Base-by-base conservation (phyloP, 2,888 invertebrate species). In the Leptogaster cylindrica region DNA sequence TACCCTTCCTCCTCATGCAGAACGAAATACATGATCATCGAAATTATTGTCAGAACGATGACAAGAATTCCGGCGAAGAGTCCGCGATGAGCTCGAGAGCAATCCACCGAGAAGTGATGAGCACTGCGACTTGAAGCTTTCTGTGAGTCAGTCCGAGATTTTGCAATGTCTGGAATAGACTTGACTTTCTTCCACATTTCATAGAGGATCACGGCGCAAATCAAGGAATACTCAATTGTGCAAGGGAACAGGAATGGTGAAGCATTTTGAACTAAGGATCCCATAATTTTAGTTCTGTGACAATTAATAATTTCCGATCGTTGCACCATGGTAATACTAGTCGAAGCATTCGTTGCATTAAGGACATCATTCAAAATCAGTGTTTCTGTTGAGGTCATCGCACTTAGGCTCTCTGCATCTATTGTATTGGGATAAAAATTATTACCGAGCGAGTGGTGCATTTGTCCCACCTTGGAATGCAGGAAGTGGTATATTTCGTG, bases 121-220 rank as follows among this genome's bases (percentile, higher is more conserved):
- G 86, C 81, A 12, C 85, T 78, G 48, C 78, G 78, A 2, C 73
- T 70, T 0, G 76, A 75, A 0, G 76, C 77, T 67, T 79, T 80
- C 0, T 79, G 73, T 0, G 80, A 80, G 61, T 77, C 78, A 64
- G 77, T 79, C n/a, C 81, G 74, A 0, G 79, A 75, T 48, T 77
- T 77, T 50, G 88, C 73, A 89, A 81, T 81, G 31, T 80, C 78
- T 10, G 81, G 79, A 58, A 81, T 79, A 2, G 93, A 82, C 72
- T 83, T 83, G 10, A 91, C 88, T 79, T 92, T 91, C 81, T 92
- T 92, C 93, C 95, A 95, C 88, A 95, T 93, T 79, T 94, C 91
- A 77, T 90, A 94, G 66, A 93, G 82, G 71, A 94, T 89, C 27
- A 93, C 95, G 20, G 95, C 93, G 76, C 93, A 93, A 71, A 95